phyloP scores from a whole-genome alignment of 92 coral and sea anemone genomes.

The Muricea muricata region DNA sequence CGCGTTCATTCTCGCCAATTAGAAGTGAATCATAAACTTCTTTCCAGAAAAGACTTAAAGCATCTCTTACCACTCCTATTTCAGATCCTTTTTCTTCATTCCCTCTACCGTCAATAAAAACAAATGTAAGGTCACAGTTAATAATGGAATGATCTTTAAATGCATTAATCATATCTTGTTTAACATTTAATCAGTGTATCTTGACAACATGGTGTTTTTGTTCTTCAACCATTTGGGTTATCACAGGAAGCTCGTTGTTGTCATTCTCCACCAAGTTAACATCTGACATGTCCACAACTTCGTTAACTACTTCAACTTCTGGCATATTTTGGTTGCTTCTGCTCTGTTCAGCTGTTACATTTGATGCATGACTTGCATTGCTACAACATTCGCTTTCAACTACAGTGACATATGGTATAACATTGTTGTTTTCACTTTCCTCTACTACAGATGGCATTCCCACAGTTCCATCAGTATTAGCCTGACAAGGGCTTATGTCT shows the following conservation, averaged over 20 bases:
- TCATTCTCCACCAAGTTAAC: too few species aligned
- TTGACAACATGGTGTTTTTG: background rate
- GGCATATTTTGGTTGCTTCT: too few species aligned
- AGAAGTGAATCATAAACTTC: slow-evolving; percentile 21
- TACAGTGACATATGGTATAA: too few species aligned
- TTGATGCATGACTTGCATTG: too few species aligned
- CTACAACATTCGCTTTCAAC: too few species aligned
- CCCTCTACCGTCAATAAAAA: background rate
- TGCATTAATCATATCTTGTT: background rate
- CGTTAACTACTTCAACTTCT: too few species aligned
- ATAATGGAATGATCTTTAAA: background rate
- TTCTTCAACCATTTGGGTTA: too few species aligned
- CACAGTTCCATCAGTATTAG: background rate
- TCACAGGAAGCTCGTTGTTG: too few species aligned
- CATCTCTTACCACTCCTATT: background rate
- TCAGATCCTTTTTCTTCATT: background rate
- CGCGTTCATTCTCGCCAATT: slow-evolving; percentile 29
- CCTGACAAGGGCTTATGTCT: background rate
- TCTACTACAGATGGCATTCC: background rate
- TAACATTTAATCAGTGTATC: slow-evolving; percentile 5
- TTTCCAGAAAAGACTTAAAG: slow-evolving; percentile 18
- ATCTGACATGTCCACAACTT: too few species aligned
- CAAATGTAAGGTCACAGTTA: background rate
- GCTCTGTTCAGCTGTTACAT: too few species aligned
- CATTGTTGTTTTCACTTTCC: background rate